These are phyloP conservation scores for Zelleria hepariella DNA, from an alignment of 2,888 invertebrate genomes.

Conservation along the genomic window DNA sequence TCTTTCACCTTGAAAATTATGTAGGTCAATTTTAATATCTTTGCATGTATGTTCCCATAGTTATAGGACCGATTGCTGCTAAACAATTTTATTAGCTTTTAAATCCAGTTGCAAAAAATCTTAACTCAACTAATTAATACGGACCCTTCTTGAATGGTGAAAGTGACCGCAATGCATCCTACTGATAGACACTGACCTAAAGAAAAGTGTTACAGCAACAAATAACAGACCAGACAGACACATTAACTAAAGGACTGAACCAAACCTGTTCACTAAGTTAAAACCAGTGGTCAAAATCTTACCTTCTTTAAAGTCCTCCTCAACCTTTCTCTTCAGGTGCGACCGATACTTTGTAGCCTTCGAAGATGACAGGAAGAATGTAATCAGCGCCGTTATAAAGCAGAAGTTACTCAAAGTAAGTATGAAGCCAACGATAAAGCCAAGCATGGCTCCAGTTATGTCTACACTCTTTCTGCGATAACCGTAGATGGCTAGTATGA, in stretches of 20 bases:
- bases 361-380: constrained; percentile 86
- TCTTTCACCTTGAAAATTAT: background rate
- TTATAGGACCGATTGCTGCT: too few relatives aligned
- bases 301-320: constrained; percentile 87
- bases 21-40: background rate
- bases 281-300: too few relatives aligned
- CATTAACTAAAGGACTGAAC: too few relatives aligned
- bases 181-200: too few relatives aligned
- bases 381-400: constrained; percentile 79
- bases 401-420: constrained; percentile 84
- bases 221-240: too few relatives aligned
- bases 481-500: constrained; percentile 77
- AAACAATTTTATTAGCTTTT: too few relatives aligned
- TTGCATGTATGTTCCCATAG: too few relatives aligned
- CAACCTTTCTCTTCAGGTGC: constrained; percentile 76
- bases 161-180: too few relatives aligned
- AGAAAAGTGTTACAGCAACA: too few relatives aligned
- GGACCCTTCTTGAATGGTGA: too few relatives aligned
- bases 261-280: too few relatives aligned
- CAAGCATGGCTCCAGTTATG: constrained; percentile 79
- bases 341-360: constrained; percentile 84
- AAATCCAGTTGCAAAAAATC: background rate
- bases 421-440: constrained; percentile 80
- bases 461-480: constrained; percentile 78
- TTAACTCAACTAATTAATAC: too few relatives aligned